Conservation (phyloP, 2,113 vertebrate genomes). For the Canis aureus region DNA sequence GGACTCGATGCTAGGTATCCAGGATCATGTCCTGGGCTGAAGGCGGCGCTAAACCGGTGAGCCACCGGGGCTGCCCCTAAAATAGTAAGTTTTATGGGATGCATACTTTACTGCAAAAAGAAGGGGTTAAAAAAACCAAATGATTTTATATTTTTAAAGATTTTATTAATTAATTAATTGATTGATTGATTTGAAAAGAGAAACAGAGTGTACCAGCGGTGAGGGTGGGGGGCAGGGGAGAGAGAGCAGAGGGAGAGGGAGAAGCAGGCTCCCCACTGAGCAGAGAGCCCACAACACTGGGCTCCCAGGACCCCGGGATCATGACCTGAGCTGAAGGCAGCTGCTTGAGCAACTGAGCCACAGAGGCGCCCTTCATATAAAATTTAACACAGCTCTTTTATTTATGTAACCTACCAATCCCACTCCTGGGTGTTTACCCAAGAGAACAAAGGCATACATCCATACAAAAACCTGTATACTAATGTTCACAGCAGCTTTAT, state of each 20-base stretch:
- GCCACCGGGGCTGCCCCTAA: background rate
- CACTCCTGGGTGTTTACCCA: background rate
- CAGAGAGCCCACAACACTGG: background rate
- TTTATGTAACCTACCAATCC: background rate
- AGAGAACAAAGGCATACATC: background rate
- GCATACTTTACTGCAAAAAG: background rate
- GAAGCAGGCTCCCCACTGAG: background rate
- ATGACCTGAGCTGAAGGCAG: background rate
- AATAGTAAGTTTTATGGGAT: background rate
- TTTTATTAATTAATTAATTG: background rate
- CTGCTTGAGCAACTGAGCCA: background rate
- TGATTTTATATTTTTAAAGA: background rate
- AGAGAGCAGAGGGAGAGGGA: background rate
- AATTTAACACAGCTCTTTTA: background rate
- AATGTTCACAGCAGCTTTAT: background rate
- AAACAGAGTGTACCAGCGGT: accelerated
- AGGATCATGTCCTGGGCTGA: no score
- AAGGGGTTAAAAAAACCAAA: no score
- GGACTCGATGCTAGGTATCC: no score
- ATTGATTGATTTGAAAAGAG: background rate
- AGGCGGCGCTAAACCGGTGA: no score
- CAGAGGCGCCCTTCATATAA: no score
- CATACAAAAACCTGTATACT: background rate
- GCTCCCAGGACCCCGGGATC: background rate
- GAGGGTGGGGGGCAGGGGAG: background rate